Conservation (phyloP, 2,113 vertebrate genomes). For the Heterochromis multidens region DNA sequence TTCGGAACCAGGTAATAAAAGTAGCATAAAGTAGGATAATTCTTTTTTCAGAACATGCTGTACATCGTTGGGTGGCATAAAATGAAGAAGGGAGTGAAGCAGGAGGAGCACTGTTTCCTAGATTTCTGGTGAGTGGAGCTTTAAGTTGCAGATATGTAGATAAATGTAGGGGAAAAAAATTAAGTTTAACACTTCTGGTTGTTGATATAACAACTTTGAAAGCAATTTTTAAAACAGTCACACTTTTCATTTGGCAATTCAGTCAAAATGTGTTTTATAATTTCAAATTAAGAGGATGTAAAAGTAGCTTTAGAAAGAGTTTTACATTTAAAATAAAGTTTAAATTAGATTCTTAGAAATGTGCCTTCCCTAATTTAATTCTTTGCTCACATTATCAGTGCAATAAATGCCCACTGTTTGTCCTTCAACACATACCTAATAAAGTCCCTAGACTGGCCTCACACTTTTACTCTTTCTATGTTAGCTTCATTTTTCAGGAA, state of each 20-base stretch:
- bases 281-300: not conserved
- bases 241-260: conserved; percentile 24
- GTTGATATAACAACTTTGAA: not conserved
- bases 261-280: not conserved
- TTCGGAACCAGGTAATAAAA: not conserved
- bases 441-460: not conserved
- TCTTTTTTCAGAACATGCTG: not conserved
- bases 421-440: not conserved
- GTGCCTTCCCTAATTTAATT: not conserved
- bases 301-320: not conserved
- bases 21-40: not conserved
- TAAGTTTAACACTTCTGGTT: not conserved
- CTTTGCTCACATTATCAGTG: conserved; percentile 44
- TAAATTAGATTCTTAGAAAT: not conserved
- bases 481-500: not conserved
- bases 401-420: not conserved
- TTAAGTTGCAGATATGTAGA: not conserved
- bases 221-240: not conserved
- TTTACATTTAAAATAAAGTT: not conserved
- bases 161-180: not conserved
- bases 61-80: not conserved
- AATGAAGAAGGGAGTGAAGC: not conserved
- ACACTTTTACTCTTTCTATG: not conserved
- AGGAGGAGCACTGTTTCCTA: not conserved
- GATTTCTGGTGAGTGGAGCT: not conserved